phyloP scores from a whole-genome alignment of 2,797 vertebrate genomes.

The Pseudocheirus occidentalis region DNA sequence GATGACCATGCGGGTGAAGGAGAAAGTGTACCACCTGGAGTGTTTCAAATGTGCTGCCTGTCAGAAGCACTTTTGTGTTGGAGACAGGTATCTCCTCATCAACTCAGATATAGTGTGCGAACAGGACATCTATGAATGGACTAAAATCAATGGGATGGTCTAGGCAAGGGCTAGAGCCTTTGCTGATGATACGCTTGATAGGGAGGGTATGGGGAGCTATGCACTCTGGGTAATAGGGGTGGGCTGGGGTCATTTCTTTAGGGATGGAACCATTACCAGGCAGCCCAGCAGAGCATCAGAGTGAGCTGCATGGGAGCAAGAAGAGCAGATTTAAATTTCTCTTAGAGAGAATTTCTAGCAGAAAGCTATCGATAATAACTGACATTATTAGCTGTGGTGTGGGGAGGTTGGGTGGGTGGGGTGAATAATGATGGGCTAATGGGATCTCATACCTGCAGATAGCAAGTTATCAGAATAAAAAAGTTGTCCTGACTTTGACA shows the following conservation, averaged over 20 bases:
- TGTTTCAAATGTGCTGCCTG: constrained; percentile 99
- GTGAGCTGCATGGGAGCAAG: constrained; percentile 60
- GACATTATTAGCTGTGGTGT: constrained; percentile 64
- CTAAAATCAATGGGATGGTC: constrained; percentile 94
- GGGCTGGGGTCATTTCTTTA: constrained; percentile 67
- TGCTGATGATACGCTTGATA: constrained; percentile 20
- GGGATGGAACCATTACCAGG: constrained; percentile 50
- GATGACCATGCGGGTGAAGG: constrained; percentile 99
- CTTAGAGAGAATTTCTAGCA: constrained; percentile 40
- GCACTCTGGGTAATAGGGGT: constrained; percentile 71
- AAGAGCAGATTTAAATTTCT: constrained; percentile 56
- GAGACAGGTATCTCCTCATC: constrained; percentile 98
- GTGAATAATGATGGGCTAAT: background rate
- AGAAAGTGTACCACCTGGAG: constrained; percentile 99
- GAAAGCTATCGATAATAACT: constrained; percentile 62
- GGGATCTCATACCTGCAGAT: constrained; percentile 39
- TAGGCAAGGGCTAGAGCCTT: constrained; percentile 71
- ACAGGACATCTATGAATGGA: constrained; percentile 99
- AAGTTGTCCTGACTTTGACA: constrained; percentile 56
- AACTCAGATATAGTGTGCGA: constrained; percentile 99
- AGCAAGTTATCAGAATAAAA: constrained; percentile 62
- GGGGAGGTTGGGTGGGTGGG: background rate
- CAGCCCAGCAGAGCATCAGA: constrained; percentile 69
- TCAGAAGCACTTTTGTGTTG: constrained; percentile 99
- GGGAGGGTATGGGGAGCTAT: constrained; percentile 43